A percentile compares a stretch with the other conserved stretches of the same genome.
Evolutionary conservation across 2,888 invertebrate species (phyloP).

Genomic region (Hypolimnas misippus): DNA sequence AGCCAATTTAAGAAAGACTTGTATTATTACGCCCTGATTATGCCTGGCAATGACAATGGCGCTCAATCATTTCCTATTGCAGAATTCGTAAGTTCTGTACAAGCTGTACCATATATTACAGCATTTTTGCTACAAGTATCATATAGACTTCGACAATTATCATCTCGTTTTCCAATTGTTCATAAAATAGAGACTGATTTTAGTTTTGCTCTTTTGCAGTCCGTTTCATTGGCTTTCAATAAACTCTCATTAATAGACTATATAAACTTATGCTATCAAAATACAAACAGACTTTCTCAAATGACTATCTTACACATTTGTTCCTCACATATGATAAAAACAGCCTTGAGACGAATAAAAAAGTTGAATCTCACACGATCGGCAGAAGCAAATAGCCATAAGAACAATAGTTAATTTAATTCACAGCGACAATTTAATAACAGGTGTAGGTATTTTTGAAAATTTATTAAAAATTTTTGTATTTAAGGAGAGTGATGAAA

Average conservation of each 20-base stretch:
- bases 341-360: not conserved
- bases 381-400: constrained; percentile 2
- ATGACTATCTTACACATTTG: not conserved
- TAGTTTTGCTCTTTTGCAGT: constrained; percentile 5
- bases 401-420: constrained; percentile 5
- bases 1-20: not conserved
- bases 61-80: not conserved
- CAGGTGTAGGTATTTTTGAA: not conserved
- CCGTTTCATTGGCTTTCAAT: not conserved
- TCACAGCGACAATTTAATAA: not conserved
- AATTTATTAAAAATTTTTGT: not conserved
- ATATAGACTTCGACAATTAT: constrained; percentile 2
- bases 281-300: no score
- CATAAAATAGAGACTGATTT: not conserved
- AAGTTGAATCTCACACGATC: not conserved
- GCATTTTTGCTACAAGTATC: constrained; percentile 5
- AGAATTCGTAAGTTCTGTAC: not conserved
- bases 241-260: no score
- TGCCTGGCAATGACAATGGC: not conserved
- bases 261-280: no score
- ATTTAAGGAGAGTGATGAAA: not conserved
- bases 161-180: not conserved
- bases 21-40: not conserved
- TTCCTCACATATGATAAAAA: constrained; percentile 6
- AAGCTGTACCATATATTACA: not conserved